Evolutionary conservation across 2,888 invertebrate genomes (phyloP), one percentile per base, ranked within the genome.

Genomic region (Lithophane ornitopus): DNA sequence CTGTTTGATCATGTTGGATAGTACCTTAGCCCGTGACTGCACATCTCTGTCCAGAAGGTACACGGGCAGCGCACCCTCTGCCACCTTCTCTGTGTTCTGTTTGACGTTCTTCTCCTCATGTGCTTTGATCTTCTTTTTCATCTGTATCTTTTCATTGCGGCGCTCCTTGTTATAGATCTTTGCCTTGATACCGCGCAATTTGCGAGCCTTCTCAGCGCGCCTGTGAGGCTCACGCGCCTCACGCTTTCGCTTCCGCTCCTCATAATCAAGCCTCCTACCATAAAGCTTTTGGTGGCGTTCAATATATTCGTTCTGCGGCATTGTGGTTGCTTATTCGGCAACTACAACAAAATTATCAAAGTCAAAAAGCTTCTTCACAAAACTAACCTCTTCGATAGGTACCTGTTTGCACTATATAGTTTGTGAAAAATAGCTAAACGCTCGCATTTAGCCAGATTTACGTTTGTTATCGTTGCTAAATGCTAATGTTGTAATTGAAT

Each of bases 261-360:
- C 99, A 97, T 99, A 99, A 97, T 99, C 99, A 82, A 99, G 97
- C 82, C 99, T 98, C 90, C 99, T 97, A 92, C 99, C 99, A 97
- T 99, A 98, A 56, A 99, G 97, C 95, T 99, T 99, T 92, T 98
- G 98, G 95, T 99, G 99, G 84, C 99, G 98, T 91, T 99, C 99
- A 96, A 99, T 99, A 94, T 99, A 99, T 96, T 99, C 99, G 97
- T 99, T 99, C 97, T 99, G 99, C 93, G 99, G 99, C 99, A 99
- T 99, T 95, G 93, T 97, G 95, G 95, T 94, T 95, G 96, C 94
- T 96, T 94, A 93, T 90, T 93, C 96, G 95, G 95, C 95, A 95
- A 96, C 96, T 96, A 96, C 95, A 96, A 96, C 96, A 96, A 96
- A 96, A 95, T 92, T 90, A 90, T 90, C 86, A 92, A 89, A 90